These are phyloP conservation scores for Centruroides vittatus DNA, from an alignment of 1,140 invertebrate genomes.

Conservation along the genomic window DNA sequence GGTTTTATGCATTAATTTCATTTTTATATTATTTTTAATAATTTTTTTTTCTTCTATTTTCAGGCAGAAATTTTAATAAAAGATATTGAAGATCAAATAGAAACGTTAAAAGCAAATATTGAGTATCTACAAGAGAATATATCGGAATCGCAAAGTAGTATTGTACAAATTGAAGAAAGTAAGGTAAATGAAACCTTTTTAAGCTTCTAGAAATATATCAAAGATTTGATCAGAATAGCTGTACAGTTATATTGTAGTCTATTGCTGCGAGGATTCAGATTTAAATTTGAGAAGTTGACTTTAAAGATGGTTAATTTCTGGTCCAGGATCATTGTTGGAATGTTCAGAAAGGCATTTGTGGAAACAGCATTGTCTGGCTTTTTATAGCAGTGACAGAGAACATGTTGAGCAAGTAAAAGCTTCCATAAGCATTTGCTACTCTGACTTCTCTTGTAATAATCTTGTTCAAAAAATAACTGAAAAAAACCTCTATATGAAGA, in stretches of 20 bases:
- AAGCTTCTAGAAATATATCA: neutral
- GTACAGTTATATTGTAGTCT: neutral
- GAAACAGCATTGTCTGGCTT: too few species aligned
- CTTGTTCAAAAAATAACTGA: too few species aligned
- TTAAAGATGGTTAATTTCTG: neutral
- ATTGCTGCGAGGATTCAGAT: neutral
- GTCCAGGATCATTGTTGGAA: too few species aligned
- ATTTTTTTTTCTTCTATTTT: neutral
- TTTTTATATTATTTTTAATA: neutral
- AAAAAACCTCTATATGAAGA: too few species aligned
- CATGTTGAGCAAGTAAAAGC: too few species aligned
- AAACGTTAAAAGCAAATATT: constrained; percentile 63
- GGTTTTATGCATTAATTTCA: neutral
- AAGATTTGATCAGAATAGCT: neutral
- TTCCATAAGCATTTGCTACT: too few species aligned
- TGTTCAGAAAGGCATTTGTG: too few species aligned
- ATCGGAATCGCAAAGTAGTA: constrained; percentile 71
- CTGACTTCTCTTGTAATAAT: too few species aligned
- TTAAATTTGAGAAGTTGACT: neutral
- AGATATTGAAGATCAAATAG: constrained; percentile 60
- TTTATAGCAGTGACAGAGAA: too few species aligned
- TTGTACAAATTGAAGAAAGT: constrained; percentile 64
- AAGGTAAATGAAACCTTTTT: constrained; percentile 25
- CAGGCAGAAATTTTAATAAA: constrained; percentile 17
- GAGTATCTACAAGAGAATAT: constrained; percentile 76